Conservation (phyloP, 1,140 invertebrate species). For the Ylistrum balloti region DNA sequence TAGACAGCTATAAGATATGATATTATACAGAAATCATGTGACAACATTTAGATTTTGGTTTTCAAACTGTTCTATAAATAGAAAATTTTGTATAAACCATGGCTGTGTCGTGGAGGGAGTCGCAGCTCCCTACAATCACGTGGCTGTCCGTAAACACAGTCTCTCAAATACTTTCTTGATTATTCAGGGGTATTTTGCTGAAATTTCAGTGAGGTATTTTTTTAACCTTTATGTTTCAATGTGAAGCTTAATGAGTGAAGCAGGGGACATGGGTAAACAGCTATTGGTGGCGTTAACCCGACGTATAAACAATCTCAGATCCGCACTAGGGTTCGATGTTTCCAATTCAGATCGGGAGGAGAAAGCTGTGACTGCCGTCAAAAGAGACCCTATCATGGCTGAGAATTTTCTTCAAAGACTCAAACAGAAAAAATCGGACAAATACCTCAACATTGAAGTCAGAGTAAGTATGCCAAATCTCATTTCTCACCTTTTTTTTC, state of each 20-base stretch:
- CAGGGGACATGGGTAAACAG: slow-evolving; percentile 53
- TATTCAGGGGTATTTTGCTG: not conserved
- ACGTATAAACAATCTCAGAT: slow-evolving; percentile 54
- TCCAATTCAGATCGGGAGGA: slow-evolving; percentile 70
- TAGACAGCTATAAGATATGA: not conserved
- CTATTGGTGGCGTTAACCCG: slow-evolving; percentile 51
- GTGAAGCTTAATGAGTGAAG: not conserved
- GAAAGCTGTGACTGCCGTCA: slow-evolving; percentile 66
- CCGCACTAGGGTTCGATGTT: slow-evolving; percentile 62
- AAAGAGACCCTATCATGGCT: slow-evolving; percentile 64
- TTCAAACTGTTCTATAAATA: not conserved
- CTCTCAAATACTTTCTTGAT: not conserved
- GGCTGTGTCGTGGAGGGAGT: not conserved
- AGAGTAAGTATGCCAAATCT: slow-evolving; percentile 66
- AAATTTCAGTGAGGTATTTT: not conserved
- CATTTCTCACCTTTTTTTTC: no score
- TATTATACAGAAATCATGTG: not conserved
- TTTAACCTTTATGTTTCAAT: not conserved
- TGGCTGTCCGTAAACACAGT: not conserved
- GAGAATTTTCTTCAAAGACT: slow-evolving; percentile 65
- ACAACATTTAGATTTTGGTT: slow-evolving; percentile 1
- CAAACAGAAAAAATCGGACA: slow-evolving; percentile 65
- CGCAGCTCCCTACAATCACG: not conserved
- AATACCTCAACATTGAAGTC: slow-evolving; percentile 71
- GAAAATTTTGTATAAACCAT: not conserved